Evolutionary conservation across 1,140 invertebrate genomes (phyloP).

Genomic region (Teleogryllus occipitalis): DNA sequence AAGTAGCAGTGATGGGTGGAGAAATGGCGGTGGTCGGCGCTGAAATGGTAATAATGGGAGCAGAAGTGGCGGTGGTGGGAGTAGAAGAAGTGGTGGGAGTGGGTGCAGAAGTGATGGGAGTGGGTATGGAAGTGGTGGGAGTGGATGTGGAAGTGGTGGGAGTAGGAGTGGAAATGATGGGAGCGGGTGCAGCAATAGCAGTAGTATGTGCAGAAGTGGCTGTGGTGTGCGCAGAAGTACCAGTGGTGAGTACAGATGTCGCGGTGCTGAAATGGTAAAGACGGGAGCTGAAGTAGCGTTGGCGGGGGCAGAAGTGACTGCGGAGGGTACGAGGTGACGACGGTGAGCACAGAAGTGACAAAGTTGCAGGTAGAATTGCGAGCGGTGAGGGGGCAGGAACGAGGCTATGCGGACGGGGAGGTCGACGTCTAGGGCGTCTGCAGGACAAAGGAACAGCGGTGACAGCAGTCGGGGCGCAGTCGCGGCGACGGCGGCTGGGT

Average conservation of each 20-base stretch:
- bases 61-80: neutral
- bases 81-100: neutral
- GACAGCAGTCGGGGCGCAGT: too few relatives aligned
- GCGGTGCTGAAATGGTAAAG: neutral
- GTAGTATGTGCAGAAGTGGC: neutral
- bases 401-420: too few relatives aligned
- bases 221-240: neutral
- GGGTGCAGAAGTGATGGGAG: neutral
- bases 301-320: neutral
- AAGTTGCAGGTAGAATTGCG: too few relatives aligned
- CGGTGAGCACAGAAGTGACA: too few relatives aligned
- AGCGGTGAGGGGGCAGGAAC: too few relatives aligned
- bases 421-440: too few relatives aligned
- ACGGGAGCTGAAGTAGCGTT: neutral
- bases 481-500: too few relatives aligned
- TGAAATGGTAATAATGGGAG: neutral
- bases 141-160: neutral
- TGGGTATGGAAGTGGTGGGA: neutral
- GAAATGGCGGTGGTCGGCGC: neutral
- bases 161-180: neutral
- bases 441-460: too few relatives aligned
- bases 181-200: neutral
- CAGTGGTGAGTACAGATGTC: neutral
- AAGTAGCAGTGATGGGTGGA: neutral
- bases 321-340: too few relatives aligned